These are phyloP conservation scores for mouse (Mus musculus) DNA, from an alignment of 2,113 vertebrate species.

Conservation along the genomic window DNA sequence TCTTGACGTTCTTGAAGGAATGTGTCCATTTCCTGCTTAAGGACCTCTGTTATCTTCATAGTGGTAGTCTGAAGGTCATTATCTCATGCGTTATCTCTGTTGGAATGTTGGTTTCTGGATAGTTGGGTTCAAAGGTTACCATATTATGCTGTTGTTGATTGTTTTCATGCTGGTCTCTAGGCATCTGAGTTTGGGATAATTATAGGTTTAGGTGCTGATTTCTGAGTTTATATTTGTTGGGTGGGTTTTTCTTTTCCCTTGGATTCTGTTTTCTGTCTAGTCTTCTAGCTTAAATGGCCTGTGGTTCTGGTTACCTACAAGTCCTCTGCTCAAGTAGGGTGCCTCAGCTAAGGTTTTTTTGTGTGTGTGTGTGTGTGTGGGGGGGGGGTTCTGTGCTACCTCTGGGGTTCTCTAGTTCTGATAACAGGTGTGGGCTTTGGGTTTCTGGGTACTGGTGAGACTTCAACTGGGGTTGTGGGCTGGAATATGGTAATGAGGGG, in stretches of 20 bases:
- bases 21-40: not conserved
- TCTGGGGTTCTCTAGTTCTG: not conserved
- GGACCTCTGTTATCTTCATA: not conserved
- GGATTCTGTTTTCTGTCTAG: not conserved
- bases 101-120: not conserved
- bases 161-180: not conserved
- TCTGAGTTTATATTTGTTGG: not conserved
- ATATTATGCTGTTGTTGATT: not conserved
- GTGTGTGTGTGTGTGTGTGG: no score
- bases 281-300: not conserved
- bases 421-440: not conserved
- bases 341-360: no score
- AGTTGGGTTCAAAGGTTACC: not conserved
- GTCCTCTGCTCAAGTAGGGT: not conserved
- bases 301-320: not conserved
- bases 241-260: not conserved
- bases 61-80: not conserved
- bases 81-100: not conserved
- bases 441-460: not conserved
- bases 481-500: not conserved
- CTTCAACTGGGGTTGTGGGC: not conserved
- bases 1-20: not conserved
- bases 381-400: no score
- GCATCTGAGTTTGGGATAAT: not conserved
- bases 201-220: not conserved